Conservation (phyloP, 2,797 vertebrate genomes). For the Phoebastria nigripes region DNA sequence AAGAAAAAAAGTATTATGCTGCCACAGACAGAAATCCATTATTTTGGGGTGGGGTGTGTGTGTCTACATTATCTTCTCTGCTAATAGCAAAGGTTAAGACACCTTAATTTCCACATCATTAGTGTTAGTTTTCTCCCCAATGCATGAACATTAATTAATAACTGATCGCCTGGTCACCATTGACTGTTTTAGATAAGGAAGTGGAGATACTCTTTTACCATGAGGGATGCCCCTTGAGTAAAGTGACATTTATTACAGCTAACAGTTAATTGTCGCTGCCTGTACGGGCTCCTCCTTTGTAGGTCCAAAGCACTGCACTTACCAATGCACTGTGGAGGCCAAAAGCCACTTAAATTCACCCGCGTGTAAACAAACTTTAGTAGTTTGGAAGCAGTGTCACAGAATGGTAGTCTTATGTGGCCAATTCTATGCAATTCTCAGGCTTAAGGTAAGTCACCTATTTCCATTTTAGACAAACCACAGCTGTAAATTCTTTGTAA, state of each 20-base stretch:
- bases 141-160: not conserved
- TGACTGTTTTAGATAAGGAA: not conserved
- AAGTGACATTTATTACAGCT: not conserved
- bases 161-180: not conserved
- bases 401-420: not conserved
- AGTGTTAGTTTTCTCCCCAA: not conserved
- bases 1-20: not conserved
- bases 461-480: not conserved
- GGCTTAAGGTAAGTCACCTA: not conserved
- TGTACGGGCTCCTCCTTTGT: not conserved
- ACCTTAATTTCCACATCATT: not conserved
- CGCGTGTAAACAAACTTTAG: fast-evolving
- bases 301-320: not conserved
- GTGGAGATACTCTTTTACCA: not conserved
- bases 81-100: not conserved
- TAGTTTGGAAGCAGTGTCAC: not conserved
- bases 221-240: not conserved
- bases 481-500: not conserved
- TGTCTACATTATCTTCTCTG: not conserved
- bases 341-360: not conserved
- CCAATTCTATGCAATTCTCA: not conserved
- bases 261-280: not conserved
- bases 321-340: not conserved
- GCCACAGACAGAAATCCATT: not conserved
- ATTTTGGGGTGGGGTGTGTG: not conserved